phyloP scores from a whole-genome alignment of 2,113 vertebrate species.

The Todiramphus saurophagus region DNA sequence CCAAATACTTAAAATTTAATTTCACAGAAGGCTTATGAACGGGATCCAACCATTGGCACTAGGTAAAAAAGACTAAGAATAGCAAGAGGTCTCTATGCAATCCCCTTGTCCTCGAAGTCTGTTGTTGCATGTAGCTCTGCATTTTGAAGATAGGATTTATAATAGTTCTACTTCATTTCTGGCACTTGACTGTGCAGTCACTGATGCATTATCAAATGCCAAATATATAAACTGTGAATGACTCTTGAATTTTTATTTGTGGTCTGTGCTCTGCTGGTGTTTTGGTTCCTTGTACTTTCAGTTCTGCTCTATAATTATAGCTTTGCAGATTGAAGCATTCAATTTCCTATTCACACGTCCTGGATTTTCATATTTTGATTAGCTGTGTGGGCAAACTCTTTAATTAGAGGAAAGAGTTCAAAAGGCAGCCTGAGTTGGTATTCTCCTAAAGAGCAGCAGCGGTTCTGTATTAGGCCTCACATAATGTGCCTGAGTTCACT shows the following conservation, averaged over 20 bases:
- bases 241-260: constrained; percentile 47
- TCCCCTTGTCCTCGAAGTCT: not conserved
- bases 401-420: constrained; percentile 40
- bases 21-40: not conserved
- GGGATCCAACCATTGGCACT: not conserved
- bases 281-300: constrained; percentile 26
- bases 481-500: not conserved
- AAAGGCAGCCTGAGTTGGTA: constrained; percentile 12
- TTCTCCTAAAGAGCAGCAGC: not conserved
- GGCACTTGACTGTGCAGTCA: constrained; percentile 10
- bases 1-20: not conserved
- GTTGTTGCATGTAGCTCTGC: not conserved
- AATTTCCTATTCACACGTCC: not conserved
- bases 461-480: not conserved
- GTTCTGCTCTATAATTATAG: constrained; percentile 45
- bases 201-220: constrained; percentile 15
- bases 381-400: constrained; percentile 48
- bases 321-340: constrained; percentile 35
- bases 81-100: not conserved
- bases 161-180: constrained; percentile 5
- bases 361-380: constrained; percentile 59
- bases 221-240: constrained; percentile 28
- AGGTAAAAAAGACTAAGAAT: not conserved
- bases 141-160: not conserved
- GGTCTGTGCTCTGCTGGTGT: constrained; percentile 30